phyloP scores from a whole-genome alignment of 2,113 vertebrate genomes.

The Catharus minimus region DNA sequence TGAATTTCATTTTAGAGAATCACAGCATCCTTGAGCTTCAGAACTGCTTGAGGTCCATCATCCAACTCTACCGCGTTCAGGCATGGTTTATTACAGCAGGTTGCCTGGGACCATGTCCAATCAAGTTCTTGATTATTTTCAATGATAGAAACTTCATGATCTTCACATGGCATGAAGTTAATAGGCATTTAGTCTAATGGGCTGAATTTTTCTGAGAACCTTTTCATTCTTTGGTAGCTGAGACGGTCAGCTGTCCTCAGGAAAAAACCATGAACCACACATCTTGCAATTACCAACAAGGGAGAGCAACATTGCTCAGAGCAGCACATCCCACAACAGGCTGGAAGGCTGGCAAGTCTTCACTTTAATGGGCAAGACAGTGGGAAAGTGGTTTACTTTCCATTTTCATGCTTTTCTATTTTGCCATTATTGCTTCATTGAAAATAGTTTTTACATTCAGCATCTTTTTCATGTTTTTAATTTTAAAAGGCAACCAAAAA shows the following conservation, averaged over 20 bases:
- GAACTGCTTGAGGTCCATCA: neutral
- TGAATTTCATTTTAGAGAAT: neutral
- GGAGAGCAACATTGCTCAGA: neutral
- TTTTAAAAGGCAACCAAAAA: neutral
- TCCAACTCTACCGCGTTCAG: neutral
- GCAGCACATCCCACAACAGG: rapidly evolving
- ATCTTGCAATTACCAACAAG: neutral
- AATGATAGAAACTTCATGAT: neutral
- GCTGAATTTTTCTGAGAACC: neutral
- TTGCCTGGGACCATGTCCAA: neutral
- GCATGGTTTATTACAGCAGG: neutral
- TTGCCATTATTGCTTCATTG: neutral
- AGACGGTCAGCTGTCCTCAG: neutral
- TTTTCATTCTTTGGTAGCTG: neutral
- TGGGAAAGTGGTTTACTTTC: neutral
- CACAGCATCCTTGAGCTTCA: neutral
- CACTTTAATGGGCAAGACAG: neutral
- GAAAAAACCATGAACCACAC: neutral
- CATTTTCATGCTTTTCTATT: neutral
- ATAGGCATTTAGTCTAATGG: neutral
- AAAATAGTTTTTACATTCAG: neutral
- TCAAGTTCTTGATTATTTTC: neutral
- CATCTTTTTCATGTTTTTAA: neutral
- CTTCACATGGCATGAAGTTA: neutral
- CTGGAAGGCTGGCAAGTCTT: neutral